phyloP scores from a whole-genome alignment of 1,140 invertebrate species.

The Octopus sinensis region DNA sequence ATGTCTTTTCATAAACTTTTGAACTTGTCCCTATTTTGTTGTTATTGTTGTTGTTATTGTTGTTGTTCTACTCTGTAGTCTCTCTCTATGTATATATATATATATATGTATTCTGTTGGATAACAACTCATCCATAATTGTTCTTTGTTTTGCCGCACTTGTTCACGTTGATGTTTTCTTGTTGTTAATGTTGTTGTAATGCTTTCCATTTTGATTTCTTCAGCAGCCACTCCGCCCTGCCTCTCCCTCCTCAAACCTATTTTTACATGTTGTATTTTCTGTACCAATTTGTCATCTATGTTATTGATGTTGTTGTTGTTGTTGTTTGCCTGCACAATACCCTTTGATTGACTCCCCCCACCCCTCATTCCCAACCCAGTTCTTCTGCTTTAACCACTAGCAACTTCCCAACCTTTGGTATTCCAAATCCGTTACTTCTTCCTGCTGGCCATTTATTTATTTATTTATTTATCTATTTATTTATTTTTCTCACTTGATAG shows the following conservation, averaged over 20 bases:
- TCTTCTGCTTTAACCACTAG: background rate
- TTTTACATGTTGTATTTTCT: background rate
- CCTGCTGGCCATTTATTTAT: background rate
- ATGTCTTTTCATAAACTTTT: background rate
- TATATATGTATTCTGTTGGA: too few relatives aligned
- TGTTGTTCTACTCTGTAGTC: too few relatives aligned
- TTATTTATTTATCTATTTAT: background rate
- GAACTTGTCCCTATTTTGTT: background rate
- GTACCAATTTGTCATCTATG: background rate
- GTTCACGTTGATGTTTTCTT: background rate
- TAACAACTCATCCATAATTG: background rate
- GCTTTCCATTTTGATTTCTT: too few relatives aligned
- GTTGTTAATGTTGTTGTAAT: too few relatives aligned
- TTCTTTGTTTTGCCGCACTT: slow-evolving; percentile 7
- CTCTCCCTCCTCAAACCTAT: background rate
- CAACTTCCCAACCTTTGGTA: too few relatives aligned
- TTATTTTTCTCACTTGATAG: background rate
- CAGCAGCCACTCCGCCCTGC: too few relatives aligned
- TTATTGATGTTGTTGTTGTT: slow-evolving; percentile 14
- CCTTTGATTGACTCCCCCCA: background rate
- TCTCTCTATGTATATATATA: too few relatives aligned
- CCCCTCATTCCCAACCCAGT: background rate
- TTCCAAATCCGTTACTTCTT: background rate
- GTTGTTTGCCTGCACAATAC: background rate
- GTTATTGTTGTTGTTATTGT: too few relatives aligned